Base-by-base conservation (phyloP, 2,888 invertebrate genomes). In the Sinopyrophorus schimmeli region DNA sequence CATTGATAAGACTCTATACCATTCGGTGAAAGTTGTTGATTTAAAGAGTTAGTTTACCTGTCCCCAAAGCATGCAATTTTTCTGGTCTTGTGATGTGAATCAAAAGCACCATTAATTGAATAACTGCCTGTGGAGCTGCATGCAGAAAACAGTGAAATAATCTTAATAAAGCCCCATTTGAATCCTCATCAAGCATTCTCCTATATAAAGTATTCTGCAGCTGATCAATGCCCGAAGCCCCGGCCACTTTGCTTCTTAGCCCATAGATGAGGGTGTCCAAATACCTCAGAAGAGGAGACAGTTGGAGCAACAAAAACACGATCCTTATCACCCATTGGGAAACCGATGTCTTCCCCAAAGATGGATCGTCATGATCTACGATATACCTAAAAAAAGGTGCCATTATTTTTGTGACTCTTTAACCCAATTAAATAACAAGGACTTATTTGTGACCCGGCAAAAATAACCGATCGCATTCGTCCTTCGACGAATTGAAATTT, bases 271-370 rank as follows among this genome's bases (percentile, higher is more conserved):
- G 58, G 1, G 74, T 73, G 57, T 75, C 76, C 24, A 71, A 65
- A 58, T 76, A 76, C 47, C 78, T 69, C 41, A 77, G 59, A 31
- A 77, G 60, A 11, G 77, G 78, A 7, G 77, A 73, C 26, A 77
- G 59, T 63, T 77, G 77, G 10, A 77, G 61, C 11, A 77, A 56
- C 7, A 78, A 64, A 47, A 76, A 71, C 37, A 75, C 53, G 24
- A 75, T 71, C 40, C 77, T 60, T 20, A 76, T 57, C 23, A 71
- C 62, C 76, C 76, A 77, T 54, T 71, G 71, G 39, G 67, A 63
- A 15, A 72, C 57, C 2, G 75, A 70, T 7, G 71, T 71, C 51
- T 66, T 69, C 5, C 73, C 72, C 26, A 74, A 54, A 3, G 73
- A 65, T 5, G 73, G 72, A 54, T 75, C 74, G 53, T 75, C 75